These are phyloP conservation scores for Drosophila buzzatii DNA, from an alignment of 2,888 invertebrate species.

Conservation along the genomic window DNA sequence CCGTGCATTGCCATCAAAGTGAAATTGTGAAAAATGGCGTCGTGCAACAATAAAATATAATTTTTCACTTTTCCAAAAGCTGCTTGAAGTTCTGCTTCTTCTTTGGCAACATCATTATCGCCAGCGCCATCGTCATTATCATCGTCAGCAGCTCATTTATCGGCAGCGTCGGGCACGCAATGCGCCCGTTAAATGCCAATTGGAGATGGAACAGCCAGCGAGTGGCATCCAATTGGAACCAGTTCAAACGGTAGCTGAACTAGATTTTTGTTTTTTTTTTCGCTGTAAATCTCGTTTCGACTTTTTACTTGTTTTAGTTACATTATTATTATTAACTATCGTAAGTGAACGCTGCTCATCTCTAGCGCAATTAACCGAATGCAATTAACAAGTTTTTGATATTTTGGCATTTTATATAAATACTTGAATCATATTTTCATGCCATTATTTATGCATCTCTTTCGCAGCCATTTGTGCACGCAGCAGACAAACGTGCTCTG, in stretches of 20 bases:
- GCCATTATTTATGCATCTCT: slow-evolving; percentile 41
- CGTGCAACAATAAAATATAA: slow-evolving; percentile 49
- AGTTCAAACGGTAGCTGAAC: neutral
- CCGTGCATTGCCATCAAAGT: slow-evolving; percentile 63
- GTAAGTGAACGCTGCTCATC: slow-evolving; percentile 28
- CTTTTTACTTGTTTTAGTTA: too few species aligned
- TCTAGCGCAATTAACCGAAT: slow-evolving; percentile 53
- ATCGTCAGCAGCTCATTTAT: neutral
- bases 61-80: slow-evolving; percentile 68
- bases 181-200: slow-evolving; percentile 28
- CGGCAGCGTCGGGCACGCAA: slow-evolving; percentile 31
- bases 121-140: neutral
- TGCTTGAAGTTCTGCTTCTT: slow-evolving; percentile 36
- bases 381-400: slow-evolving; percentile 54
- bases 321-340: neutral
- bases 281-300: neutral
- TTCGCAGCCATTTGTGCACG: slow-evolving; percentile 30
- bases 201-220: slow-evolving; percentile 36
- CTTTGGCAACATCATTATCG: neutral
- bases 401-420: slow-evolving; percentile 44
- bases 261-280: neutral
- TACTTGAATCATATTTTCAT: slow-evolving; percentile 9
- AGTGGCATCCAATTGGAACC: neutral
- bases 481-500: slow-evolving; percentile 8
- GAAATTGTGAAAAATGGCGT: slow-evolving; percentile 63